Evolutionary conservation across 2,888 invertebrate species (phyloP), one percentile per base, ranked within the genome.

Genomic region (Chrysolina oricalcia): DNA sequence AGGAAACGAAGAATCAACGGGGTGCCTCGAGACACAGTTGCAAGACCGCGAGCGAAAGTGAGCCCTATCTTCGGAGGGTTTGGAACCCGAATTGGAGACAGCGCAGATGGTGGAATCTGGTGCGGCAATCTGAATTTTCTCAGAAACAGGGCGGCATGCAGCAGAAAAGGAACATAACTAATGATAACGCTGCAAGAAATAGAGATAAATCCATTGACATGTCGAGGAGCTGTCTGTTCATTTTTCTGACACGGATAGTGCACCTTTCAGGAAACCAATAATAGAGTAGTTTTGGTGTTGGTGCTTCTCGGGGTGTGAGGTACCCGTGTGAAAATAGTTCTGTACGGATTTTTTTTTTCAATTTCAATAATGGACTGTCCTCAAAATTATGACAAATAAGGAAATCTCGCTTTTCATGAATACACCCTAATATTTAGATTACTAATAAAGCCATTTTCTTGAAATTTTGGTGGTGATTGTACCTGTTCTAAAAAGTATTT

Each of bases 121-220:
- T 53, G 23, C 19, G 40, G 15, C 9, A 9, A 19, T n/a, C 40
- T 35, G 56, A 13, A 21, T 41, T 59, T 70, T 70, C 70, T 15
- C 46, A 70, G 70, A 70, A 70, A 21, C 27, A 46, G 56, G 46
- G 62, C 62, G 70, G 70, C 63, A 35, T 19, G 15, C n/a, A 21
- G 15, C 13, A 17, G 46, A 11, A 35, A 67, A 27, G 21, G 50
- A 21, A 67, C 23, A 53, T 70, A 59, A 59, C 27, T 17, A 62
- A 70, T 35, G 59, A 59, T 59, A 35, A 59, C 46, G n/a, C 27
- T 17, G 27, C 17, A 48, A 41, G 46, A 63, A 62, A 62, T 62
- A 62, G 43, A 70, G 70, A 70, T 70, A 62, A 70, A 70, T 70
- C 63, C 46, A 70, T 62, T 62, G 62, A 62, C 43, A 62, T 27